phyloP scores from a whole-genome alignment of 2,888 invertebrate species.

The Apodemia duryi region DNA sequence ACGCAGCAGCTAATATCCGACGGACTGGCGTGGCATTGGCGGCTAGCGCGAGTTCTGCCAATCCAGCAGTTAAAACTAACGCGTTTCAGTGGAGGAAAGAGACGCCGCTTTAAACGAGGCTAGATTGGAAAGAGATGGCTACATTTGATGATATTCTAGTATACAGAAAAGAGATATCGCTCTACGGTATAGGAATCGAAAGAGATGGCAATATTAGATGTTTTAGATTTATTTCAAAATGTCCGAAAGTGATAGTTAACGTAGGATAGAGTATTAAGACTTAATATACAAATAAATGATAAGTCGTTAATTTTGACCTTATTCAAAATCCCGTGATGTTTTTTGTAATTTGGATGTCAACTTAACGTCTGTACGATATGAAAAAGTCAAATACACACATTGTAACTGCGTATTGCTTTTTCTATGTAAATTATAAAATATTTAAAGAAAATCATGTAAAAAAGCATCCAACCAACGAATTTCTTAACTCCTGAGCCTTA shows the following conservation, averaged over 20 bases:
- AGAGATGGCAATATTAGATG: constrained; percentile 14
- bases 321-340: background rate
- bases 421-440: too few relatives aligned
- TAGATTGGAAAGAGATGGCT: background rate
- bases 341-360: background rate
- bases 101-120: constrained; percentile 81
- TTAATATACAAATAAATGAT: constrained; percentile 2
- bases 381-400: background rate
- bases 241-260: constrained; percentile 1
- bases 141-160: background rate
- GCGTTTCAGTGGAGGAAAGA: constrained; percentile 93
- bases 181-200: constrained; percentile 45
- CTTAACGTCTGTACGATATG: background rate
- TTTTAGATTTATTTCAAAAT: constrained; percentile 2
- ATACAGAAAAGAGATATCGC: constrained; percentile 91
- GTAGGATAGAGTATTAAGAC: constrained; percentile 3
- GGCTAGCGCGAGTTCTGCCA: constrained; percentile 77
- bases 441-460: too few relatives aligned
- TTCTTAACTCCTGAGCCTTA: too few relatives aligned
- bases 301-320: background rate
- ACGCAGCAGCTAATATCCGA: constrained; percentile 81
- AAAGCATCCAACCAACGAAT: too few relatives aligned
- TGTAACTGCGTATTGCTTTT: too few relatives aligned
- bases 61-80: constrained; percentile 83
- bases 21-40: constrained; percentile 77